Evolutionary conservation across 2,797 vertebrate genomes (phyloP).

Genomic region (Pachyuromys duprasi): DNA sequence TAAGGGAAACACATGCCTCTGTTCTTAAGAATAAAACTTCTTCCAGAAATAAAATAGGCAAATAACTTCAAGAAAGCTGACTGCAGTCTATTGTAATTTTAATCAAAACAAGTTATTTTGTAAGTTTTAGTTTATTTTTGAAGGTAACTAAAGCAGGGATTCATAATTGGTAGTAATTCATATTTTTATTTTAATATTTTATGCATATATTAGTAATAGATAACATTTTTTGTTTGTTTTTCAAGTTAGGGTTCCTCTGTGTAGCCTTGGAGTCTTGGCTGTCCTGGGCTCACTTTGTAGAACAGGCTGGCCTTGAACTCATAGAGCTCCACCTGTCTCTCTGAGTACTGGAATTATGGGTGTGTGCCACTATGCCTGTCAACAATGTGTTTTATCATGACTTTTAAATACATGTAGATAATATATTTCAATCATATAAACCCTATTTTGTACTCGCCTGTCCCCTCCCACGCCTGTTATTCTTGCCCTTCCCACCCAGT

Average conservation of each 20-base stretch:
- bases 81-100: neutral
- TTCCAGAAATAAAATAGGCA: slow-evolving; percentile 25
- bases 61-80: neutral
- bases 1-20: neutral
- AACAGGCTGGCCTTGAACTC: too few relatives aligned
- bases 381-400: neutral
- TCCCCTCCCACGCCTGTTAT: too few relatives aligned
- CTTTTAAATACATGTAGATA: neutral
- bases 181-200: neutral
- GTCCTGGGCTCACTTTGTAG: too few relatives aligned
- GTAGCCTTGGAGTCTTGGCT: too few relatives aligned
- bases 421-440: neutral
- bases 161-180: neutral
- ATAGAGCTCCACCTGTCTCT: too few relatives aligned
- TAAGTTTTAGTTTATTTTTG: neutral
- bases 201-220: neutral
- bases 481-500: too few relatives aligned
- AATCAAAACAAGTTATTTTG: neutral
- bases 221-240: neutral
- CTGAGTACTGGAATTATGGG: too few relatives aligned
- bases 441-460: too few relatives aligned
- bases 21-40: neutral
- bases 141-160: neutral
- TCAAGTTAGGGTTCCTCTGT: too few relatives aligned
- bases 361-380: too few relatives aligned